A percentile compares a stretch with the other conserved stretches of the same genome.
Conservation (phyloP, 2,888 invertebrate genomes). For the Parnassius apollo region DNA sequence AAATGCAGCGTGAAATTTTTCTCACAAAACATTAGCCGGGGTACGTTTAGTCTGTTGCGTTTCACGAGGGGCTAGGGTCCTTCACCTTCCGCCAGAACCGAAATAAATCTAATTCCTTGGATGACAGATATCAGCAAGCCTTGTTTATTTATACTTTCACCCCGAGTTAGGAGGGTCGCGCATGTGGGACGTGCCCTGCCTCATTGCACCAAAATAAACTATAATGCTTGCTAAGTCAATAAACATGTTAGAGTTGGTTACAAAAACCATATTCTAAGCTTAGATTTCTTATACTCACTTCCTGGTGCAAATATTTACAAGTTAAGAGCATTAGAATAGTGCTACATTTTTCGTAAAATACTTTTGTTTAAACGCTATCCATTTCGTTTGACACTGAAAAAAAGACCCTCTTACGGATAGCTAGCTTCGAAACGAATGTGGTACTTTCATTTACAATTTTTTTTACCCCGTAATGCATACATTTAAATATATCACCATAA, state of each 20-base stretch:
- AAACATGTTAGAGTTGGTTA: conserved; percentile 41
- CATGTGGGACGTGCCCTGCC: conserved; percentile 62
- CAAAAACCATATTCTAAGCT: conserved; percentile 19
- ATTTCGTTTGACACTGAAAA: conserved; percentile 50
- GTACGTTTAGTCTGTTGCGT: conserved; percentile 42
- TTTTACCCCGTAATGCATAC: conserved; percentile 52
- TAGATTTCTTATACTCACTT: conserved; percentile 13
- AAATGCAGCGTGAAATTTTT: conserved; percentile 39
- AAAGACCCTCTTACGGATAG: conserved; percentile 59
- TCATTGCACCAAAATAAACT: conserved; percentile 72
- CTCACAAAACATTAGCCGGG: conserved; percentile 47
- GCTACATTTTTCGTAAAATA: too few relatives aligned
- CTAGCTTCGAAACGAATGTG: conserved; percentile 58
- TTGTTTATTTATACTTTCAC: conserved; percentile 80
- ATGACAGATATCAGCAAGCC: conserved; percentile 80
- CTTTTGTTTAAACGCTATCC: conserved; percentile 6
- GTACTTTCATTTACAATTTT: conserved; percentile 66
- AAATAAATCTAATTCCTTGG: conserved; percentile 78
- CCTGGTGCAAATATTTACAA: conserved; percentile 6
- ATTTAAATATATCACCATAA: conserved; percentile 74
- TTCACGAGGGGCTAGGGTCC: conserved; percentile 62
- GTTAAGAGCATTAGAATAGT: neutral
- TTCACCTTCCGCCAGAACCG: conserved; percentile 72
- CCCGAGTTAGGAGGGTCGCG: conserved; percentile 61
- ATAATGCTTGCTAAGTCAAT: conserved; percentile 64